Evolutionary conservation across 1,140 invertebrate species (phyloP), one percentile per base, ranked within the genome.

Genomic region (Choristoneura fumiferana): DNA sequence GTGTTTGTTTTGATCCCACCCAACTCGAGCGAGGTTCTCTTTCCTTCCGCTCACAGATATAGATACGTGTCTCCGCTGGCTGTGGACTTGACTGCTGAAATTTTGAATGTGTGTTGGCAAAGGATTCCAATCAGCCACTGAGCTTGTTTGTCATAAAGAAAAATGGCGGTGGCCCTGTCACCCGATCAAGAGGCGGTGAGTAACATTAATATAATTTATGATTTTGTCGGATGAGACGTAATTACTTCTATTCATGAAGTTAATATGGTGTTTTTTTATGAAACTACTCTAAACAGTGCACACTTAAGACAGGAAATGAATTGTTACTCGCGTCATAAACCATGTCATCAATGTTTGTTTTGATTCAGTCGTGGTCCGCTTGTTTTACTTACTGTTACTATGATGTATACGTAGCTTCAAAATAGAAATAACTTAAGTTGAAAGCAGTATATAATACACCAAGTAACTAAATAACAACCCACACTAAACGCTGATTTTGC

Each of bases 171-270:
- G 86, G 90, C 91, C 73, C 89, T 93, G 86, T 93, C 92, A 78
- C 90, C 91, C 78, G 92, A 94, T 81, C 92, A 94, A 81, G 93
- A 94, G 79, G 91, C 92, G 92, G 93, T 94, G 82, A 92, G 91
- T 90, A 62, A 73, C 2, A 69, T 72, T 63, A 76, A 62, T 58
- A 61, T 56, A 68, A 55, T 64, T 63, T 45, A 60, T 53, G 61
- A 22, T 49, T 29, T 49, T 49, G 22, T n/a, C 6, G 12, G 22
- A 49, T 29, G 10, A 29, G 1, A 22, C 5, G 6, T 12, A 12
- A 49, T 12, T 29, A 49, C n/a, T 18, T 49, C 22, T 12, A 12
- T 10, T 13, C n/a, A 13, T 8, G 18, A 49, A 22, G 18, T 0
- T 12, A 12, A n/a, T 13, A 14, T 22, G 12, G n/a, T n/a, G 43